Conservation (phyloP, 2,888 invertebrate genomes). For the Allophyes oxyacanthae region DNA sequence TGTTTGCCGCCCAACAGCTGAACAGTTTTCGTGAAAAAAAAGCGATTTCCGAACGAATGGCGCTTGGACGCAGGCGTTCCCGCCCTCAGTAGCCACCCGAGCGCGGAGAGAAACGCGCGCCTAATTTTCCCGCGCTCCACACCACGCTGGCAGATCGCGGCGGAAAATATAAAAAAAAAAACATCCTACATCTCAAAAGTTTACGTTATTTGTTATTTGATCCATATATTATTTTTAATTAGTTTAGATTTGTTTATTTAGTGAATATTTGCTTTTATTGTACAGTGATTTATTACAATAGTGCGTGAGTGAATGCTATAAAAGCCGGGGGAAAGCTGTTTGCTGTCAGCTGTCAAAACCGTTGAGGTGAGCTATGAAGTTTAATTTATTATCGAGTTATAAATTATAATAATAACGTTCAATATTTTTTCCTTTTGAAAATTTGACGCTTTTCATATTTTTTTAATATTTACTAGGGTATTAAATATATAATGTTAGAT, state of each 20-base stretch:
- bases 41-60: constrained; percentile 58
- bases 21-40: constrained; percentile 60
- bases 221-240: constrained; percentile 18
- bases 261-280: constrained; percentile 48
- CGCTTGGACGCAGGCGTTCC: constrained; percentile 68
- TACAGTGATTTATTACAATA: constrained; percentile 67
- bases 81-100: constrained; percentile 71
- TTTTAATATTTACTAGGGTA: constrained; percentile 18
- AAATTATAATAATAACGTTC: constrained; percentile 47
- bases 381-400: constrained; percentile 63
- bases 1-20: constrained; percentile 62
- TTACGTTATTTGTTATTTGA: constrained; percentile 40
- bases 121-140: constrained; percentile 52
- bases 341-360: constrained; percentile 81
- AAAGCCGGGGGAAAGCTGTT: constrained; percentile 68
- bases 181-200: constrained; percentile 40
- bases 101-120: constrained; percentile 64
- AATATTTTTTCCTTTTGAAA: constrained; percentile 41
- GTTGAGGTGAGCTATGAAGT: constrained; percentile 75
- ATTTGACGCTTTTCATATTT: constrained; percentile 25
- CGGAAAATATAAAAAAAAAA: constrained; percentile 51
- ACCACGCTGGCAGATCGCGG: constrained; percentile 63
- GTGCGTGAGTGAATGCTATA: constrained; percentile 69
- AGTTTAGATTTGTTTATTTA: constrained; percentile 46
- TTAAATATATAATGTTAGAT: constrained; percentile 18